Base-by-base conservation (phyloP, 2,797 vertebrate species). In the Lycodopsis pacificus region DNA sequence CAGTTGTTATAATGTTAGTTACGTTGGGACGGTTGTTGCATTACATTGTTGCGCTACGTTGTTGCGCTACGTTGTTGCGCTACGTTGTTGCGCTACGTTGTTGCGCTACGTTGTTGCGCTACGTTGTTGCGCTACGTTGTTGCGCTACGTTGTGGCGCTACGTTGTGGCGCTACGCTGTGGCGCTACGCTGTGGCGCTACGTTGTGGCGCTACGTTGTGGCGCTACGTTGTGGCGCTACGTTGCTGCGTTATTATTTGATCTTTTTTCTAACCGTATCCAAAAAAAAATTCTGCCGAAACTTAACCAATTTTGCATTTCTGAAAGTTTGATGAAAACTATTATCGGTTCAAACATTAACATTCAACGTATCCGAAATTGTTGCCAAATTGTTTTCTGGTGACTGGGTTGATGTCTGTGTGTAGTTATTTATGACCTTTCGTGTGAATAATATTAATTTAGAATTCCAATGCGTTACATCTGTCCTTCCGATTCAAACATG, bases 341-440 rank as follows among this genome's bases (percentile, higher is more conserved):
- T 57, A 44, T 44, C 14, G 42, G 42, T 44, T 44, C 42, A 44
- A 44, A 44, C 42, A 44, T 44, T 14, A 44, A 44, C 14, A 57
- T 32, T 17, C 17, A 57, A 57, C 0, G 8, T 57, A 12, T 9
- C 4, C 1, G 32, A 32, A 32, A 32, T 32, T 32, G 32, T 32
- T 44, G 14, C 5, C 42, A 57, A 32, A 12, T 30, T 2, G 7
- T n/a, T 19, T 49, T 27, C 51, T 25, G 22, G n/a, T 22, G 2
- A 5, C 27, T 56, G 27, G 7, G 27, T 15, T 30, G 27, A 57
- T 17, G 4, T 32, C 30, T 57, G 27, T 32, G 56, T 38, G 59
- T 65, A 30, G 19, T 59, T 73, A 65, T 58, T 79, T 46, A 30
- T 53, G 19, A 15, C 32, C 20, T 75, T 65, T 76, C 5, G 1